Evolutionary conservation across 92 coral and sea anemone species (phyloP), one percentile per base, ranked within the genome.

Genomic region (Ricordea florida): DNA sequence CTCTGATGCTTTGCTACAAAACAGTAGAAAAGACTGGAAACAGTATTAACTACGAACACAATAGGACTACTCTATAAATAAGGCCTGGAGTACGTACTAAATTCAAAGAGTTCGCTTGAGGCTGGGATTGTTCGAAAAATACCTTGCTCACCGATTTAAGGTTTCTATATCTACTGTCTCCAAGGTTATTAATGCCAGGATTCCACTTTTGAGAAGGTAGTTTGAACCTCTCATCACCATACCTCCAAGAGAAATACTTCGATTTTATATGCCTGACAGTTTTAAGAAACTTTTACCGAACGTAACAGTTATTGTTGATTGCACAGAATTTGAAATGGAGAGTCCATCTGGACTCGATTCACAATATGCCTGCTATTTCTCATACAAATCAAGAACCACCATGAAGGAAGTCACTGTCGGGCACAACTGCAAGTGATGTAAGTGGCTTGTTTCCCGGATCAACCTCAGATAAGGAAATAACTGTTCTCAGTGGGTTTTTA

Each of bases 271-370:
- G 85, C 79, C 85, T 57, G 69, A 58, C 24, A 35, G 56, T 49
- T 79, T 79, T 22, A 44, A 45, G 55, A 29, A 60, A 44, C 42
- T 43, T 7, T 79, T 30, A 34, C 85, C 85, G 23, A 61, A 69
- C 42, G 47, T 48, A 17, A 61, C 67, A 25, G 22, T 48, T 16
- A 79, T 79, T 29, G 50, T 79, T 25, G 79, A 69, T 50, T 79
- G 89, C 35, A 75, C 70, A 52, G 76, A 66, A 30, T 51, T 74
- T 22, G 78, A 66, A 43, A 83, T 83, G 83, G 89, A 76, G 53
- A 65, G 38, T 30, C 89, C 87, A 1, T 74, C 87, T 17, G 23
- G 57, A 8, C 23, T 82, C 34, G 53, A 82, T 66, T 28, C n/a
- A 4, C 89, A 83, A 47, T 83, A 78, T 1, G 48, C 41, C 7